These are phyloP conservation scores for Pelecanus crispus DNA, from an alignment of 2,113 vertebrate species.

Conservation along the genomic window DNA sequence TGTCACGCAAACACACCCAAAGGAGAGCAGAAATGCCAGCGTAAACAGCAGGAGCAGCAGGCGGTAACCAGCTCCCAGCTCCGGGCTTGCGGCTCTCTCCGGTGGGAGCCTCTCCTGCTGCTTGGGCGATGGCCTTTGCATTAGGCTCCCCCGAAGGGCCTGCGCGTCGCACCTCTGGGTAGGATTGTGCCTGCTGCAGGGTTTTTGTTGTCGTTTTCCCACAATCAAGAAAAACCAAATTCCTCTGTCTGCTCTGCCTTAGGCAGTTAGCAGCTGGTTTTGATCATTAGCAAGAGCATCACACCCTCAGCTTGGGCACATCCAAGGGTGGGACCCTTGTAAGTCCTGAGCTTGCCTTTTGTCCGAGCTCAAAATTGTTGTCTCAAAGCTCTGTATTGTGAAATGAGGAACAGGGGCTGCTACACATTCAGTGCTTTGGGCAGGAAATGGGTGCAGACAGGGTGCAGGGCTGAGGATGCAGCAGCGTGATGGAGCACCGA, in stretches of 20 bases:
- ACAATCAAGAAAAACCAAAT: accelerated
- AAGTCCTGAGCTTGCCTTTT: neutral
- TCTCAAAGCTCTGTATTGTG: neutral
- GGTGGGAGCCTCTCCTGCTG: neutral
- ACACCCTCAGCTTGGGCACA: neutral
- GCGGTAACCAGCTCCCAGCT: neutral
- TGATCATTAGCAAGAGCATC: neutral
- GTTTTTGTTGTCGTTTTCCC: neutral
- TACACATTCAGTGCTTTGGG: accelerated
- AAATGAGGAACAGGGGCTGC: neutral
- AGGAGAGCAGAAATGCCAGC: neutral
- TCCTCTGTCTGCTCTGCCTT: neutral
- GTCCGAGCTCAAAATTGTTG: neutral
- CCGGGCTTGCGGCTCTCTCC: neutral
- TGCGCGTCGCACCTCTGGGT: neutral
- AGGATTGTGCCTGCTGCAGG: accelerated
- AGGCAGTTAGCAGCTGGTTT: slow-evolving; percentile 10
- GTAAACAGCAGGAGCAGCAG: neutral
- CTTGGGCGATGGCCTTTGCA: neutral
- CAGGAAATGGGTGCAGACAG: neutral
- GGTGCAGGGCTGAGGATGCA: neutral
- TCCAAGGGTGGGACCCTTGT: slow-evolving; percentile 30
- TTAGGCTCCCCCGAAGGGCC: neutral
- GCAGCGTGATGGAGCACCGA: neutral
- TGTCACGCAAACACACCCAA: neutral